A percentile compares a stretch with the other conserved stretches of the same genome.
Conservation (phyloP, 2,797 vertebrate genomes). For the Anisognathus igniventris region DNA sequence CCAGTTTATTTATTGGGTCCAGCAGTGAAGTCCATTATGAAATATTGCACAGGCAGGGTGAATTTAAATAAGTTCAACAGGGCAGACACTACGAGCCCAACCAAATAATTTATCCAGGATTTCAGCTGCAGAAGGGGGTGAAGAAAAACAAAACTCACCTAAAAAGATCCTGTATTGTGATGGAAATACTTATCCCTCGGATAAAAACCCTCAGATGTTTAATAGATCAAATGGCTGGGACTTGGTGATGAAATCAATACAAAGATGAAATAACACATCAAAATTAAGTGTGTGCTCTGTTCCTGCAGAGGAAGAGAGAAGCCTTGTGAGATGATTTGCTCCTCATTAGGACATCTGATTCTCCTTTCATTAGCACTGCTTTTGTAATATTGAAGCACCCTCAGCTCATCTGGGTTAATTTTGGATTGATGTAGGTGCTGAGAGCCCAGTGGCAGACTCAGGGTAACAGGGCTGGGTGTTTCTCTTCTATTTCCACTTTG, state of each 20-base stretch:
- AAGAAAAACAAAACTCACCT: neutral
- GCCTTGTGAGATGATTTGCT: neutral
- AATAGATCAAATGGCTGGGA: conserved; percentile 23
- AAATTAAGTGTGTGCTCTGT: neutral
- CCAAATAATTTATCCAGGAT: neutral
- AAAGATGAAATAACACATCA: conserved; percentile 29
- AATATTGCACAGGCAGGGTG: neutral
- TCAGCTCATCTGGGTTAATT: neutral
- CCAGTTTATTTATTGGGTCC: neutral
- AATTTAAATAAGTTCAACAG: neutral
- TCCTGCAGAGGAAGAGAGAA: neutral
- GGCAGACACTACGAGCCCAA: neutral
- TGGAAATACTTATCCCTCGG: neutral
- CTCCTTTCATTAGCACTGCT: neutral
- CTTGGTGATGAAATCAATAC: conserved; percentile 6
- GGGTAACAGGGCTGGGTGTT: neutral
- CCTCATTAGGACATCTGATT: neutral
- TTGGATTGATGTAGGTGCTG: neutral
- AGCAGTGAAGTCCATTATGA: neutral
- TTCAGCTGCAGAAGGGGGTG: neutral
- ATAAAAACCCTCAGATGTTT: conserved; percentile 9
- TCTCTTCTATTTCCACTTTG: neutral
- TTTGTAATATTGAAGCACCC: neutral
- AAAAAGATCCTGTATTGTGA: neutral
- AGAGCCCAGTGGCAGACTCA: neutral